These are phyloP conservation scores for Mizuhopecten yessoensis DNA, from an alignment of 1,140 invertebrate genomes.

Conservation along the genomic window DNA sequence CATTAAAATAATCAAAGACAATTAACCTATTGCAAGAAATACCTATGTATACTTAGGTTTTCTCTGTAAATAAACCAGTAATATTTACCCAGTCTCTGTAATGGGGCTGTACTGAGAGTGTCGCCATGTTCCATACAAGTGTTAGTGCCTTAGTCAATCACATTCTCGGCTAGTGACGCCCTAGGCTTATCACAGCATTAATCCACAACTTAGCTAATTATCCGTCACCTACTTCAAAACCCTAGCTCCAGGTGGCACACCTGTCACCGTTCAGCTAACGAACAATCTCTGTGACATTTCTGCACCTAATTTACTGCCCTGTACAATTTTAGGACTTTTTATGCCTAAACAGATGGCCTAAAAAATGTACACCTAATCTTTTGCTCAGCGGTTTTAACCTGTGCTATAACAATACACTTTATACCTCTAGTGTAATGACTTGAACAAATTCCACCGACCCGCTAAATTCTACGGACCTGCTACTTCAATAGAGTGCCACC, in stretches of 20 bases:
- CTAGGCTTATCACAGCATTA: neutral
- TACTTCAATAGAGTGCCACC: neutral
- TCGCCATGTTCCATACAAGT: neutral
- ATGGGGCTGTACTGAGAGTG: neutral
- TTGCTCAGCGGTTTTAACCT: neutral
- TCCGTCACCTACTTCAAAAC: slow-evolving; percentile 9
- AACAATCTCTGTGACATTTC: neutral
- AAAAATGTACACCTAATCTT: neutral
- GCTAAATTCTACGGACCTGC: neutral
- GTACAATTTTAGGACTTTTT: neutral
- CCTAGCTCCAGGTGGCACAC: neutral
- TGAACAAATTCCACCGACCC: too few relatives aligned
- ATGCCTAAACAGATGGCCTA: neutral
- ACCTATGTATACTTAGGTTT: too few relatives aligned
- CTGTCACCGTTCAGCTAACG: neutral
- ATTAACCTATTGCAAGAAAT: too few relatives aligned
- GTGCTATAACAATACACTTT: neutral
- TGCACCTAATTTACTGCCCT: neutral
- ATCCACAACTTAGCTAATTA: slow-evolving; percentile 34
- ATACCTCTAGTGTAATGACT: neutral
- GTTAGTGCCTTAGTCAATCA: neutral
- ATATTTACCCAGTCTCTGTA: slow-evolving; percentile 17
- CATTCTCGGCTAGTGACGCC: neutral
- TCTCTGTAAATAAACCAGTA: neutral
- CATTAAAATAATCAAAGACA: too few relatives aligned